A percentile compares a stretch with the other conserved stretches of the same genome.
Evolutionary conservation across 2,797 vertebrate species (phyloP).

Genomic region (Notolabrus celidotus): DNA sequence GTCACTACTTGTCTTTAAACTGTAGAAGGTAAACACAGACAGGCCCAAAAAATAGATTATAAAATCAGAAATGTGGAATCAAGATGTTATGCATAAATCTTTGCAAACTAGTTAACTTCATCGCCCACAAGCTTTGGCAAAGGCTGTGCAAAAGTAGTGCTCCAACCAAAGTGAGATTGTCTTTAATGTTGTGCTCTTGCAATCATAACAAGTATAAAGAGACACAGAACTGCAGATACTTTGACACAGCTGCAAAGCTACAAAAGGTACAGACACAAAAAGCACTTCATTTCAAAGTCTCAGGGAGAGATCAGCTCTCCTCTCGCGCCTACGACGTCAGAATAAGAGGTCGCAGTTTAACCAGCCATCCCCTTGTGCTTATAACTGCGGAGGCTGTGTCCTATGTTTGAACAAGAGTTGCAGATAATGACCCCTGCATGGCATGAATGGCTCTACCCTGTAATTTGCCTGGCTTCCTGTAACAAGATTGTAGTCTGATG

Average conservation of each 20-base stretch:
- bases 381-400: slow-evolving; percentile 42
- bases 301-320: neutral
- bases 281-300: neutral
- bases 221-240: neutral
- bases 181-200: neutral
- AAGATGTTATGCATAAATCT: too few relatives aligned
- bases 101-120: neutral
- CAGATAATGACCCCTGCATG: slow-evolving; percentile 78
- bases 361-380: slow-evolving; percentile 28
- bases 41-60: too few relatives aligned
- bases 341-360: slow-evolving; percentile 27
- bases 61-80: neutral
- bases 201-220: neutral
- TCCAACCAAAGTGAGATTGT: neutral
- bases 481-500: slow-evolving; percentile 73
- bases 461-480: slow-evolving; percentile 82
- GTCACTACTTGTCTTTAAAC: neutral
- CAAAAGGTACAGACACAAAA: neutral
- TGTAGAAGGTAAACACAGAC: too few relatives aligned
- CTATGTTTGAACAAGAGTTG: slow-evolving; percentile 68
- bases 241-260: neutral
- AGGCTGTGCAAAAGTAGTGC: neutral
- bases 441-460: slow-evolving; percentile 75
- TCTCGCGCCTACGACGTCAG: neutral
- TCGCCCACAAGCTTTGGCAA: neutral